Evolutionary conservation across 2,797 vertebrate species (phyloP).

Genomic region (Mus minutoides): DNA sequence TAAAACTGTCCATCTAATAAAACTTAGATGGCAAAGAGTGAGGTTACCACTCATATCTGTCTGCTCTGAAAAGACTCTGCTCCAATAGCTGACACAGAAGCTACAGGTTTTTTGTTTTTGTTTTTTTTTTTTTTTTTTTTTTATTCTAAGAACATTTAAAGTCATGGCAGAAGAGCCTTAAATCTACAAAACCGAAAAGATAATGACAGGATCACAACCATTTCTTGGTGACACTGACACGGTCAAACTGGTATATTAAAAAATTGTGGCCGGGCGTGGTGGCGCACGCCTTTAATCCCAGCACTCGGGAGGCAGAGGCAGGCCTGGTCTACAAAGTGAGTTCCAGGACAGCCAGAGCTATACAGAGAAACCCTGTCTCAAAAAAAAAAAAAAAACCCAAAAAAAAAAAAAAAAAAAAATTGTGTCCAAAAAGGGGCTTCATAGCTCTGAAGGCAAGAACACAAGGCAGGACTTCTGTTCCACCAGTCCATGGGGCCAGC

Average conservation of each 20-base stretch:
- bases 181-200: background rate
- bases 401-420: conserved; percentile 49
- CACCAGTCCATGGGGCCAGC: conserved; percentile 91
- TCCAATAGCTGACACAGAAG: background rate
- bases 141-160: background rate
- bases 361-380: too few species aligned
- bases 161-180: background rate
- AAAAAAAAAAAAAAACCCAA: too few species aligned
- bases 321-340: too few species aligned
- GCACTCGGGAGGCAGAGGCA: too few species aligned
- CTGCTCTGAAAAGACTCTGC: background rate
- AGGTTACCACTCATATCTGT: background rate
- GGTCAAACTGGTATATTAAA: conserved; percentile 89
- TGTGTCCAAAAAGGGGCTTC: conserved; percentile 86
- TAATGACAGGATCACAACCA: conserved; percentile 86
- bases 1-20: too few species aligned
- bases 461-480: conserved; percentile 91
- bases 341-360: too few species aligned
- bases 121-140: too few species aligned
- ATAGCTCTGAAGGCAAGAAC: conserved; percentile 81
- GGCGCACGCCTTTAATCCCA: too few species aligned
- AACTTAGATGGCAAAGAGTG: background rate
- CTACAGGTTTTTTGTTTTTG: background rate
- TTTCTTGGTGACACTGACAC: conserved; percentile 91
- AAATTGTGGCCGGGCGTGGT: too few species aligned